These are phyloP conservation scores for Drosophila repletoides DNA, from an alignment of 1,140 invertebrate genomes.

Conservation along the genomic window DNA sequence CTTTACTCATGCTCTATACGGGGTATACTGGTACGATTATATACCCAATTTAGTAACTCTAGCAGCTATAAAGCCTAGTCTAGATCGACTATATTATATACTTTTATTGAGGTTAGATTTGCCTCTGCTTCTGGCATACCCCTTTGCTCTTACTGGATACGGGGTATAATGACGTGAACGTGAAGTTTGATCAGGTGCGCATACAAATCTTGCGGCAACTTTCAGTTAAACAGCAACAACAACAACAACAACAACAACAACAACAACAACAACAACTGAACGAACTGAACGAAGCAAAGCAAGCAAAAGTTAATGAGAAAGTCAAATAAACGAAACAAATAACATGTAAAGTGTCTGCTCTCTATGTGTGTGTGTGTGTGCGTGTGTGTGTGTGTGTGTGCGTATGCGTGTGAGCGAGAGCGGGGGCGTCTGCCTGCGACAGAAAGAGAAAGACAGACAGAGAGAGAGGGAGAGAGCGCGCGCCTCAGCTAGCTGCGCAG, in stretches of 20 bases:
- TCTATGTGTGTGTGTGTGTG: neutral
- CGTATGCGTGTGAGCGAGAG: constrained; percentile 16
- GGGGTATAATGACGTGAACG: constrained; percentile 74
- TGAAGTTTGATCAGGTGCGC: constrained; percentile 78
- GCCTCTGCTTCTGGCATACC: too few species aligned
- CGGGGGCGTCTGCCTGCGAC: constrained; percentile 11
- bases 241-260: neutral
- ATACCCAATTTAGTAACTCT: too few species aligned
- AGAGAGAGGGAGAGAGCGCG: constrained; percentile 15
- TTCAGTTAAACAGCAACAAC: constrained; percentile 67
- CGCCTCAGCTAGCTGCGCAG: constrained; percentile 46
- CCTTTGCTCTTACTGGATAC: too few species aligned
- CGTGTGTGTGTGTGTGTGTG: constrained; percentile 21
- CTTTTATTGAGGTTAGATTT: too few species aligned
- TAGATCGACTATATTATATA: too few species aligned
- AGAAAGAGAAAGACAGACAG: constrained; percentile 2
- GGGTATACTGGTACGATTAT: too few species aligned
- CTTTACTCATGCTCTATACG: too few species aligned
- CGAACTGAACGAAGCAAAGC: constrained; percentile 36
- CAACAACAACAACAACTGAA: neutral
- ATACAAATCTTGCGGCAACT: constrained; percentile 77
- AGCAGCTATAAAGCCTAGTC: too few species aligned
- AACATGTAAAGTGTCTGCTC: constrained; percentile 66
- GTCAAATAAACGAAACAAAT: constrained; percentile 79
- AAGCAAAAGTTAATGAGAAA: constrained; percentile 80